These are phyloP conservation scores for Eulemur coronatus DNA, from an alignment of 2,797 vertebrate species.

Conservation along the genomic window DNA sequence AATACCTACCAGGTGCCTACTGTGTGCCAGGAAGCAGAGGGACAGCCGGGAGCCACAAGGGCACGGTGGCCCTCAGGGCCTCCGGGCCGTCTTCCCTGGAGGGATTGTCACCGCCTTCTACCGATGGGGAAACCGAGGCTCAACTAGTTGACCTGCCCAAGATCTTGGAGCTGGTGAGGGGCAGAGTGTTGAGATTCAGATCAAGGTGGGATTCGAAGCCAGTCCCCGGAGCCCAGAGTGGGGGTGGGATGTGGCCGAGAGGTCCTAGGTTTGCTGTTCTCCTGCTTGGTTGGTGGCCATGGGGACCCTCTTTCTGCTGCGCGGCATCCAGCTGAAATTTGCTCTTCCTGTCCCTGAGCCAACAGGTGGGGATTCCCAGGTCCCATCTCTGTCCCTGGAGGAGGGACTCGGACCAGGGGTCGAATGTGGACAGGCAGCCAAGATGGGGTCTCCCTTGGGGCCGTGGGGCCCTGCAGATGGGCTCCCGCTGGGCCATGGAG, in stretches of 20 bases:
- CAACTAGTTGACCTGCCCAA: background rate
- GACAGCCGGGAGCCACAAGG: too few relatives aligned
- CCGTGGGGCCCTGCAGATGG: background rate
- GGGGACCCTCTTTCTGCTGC: background rate
- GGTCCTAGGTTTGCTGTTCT: too few relatives aligned
- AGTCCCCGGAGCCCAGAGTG: too few relatives aligned
- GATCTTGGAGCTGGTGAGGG: background rate
- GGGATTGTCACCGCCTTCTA: background rate
- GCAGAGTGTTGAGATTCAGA: background rate
- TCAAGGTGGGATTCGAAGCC: background rate
- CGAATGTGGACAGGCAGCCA: background rate
- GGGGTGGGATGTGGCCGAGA: fast-evolving
- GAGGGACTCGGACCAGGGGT: fast-evolving
- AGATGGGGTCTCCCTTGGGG: background rate
- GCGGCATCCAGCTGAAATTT: background rate
- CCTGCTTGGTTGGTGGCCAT: fast-evolving
- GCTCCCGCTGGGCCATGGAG: background rate
- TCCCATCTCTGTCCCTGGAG: background rate
- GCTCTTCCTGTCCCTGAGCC: background rate
- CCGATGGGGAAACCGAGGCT: background rate
- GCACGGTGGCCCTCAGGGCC: background rate
- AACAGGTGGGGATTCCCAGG: background rate
- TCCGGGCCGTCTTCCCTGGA: background rate
- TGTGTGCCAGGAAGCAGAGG: background rate
- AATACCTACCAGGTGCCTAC: background rate